These are phyloP conservation scores for Thysanoteuthis rhombus DNA, from an alignment of 2,888 invertebrate species.

Conservation along the genomic window DNA sequence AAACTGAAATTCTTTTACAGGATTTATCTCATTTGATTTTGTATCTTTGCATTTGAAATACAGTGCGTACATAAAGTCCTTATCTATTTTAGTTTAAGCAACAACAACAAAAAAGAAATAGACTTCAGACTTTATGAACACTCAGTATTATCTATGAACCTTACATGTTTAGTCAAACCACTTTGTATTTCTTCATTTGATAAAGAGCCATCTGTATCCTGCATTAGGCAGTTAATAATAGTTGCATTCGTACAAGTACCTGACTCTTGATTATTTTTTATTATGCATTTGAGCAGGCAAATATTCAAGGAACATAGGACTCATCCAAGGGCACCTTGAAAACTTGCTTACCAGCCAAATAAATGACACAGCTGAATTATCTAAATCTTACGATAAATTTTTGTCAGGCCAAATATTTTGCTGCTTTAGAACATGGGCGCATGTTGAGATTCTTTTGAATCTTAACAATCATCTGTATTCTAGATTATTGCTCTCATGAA, in stretches of 20 bases:
- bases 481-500: no score
- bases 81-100: no score
- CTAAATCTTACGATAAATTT: background rate
- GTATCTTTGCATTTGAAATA: no score
- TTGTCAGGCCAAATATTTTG: background rate
- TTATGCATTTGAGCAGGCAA: background rate
- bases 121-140: no score
- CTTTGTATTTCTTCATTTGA: background rate
- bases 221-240: background rate
- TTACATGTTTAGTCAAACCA: background rate
- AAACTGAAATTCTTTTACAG: no score
- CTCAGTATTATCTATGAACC: background rate
- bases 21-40: no score
- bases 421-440: background rate
- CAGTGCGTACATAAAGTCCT: no score
- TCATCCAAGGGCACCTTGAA: background rate
- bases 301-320: background rate
- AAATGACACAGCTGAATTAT: background rate
- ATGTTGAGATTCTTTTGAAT: background rate
- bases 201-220: background rate
- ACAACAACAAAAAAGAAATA: no score
- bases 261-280: background rate
- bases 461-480: background rate
- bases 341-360: background rate
- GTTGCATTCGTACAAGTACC: background rate